Evolutionary conservation across 64 coral and sea anemone species (phyloP).

Genomic region (Stichodactyla mertensii): DNA sequence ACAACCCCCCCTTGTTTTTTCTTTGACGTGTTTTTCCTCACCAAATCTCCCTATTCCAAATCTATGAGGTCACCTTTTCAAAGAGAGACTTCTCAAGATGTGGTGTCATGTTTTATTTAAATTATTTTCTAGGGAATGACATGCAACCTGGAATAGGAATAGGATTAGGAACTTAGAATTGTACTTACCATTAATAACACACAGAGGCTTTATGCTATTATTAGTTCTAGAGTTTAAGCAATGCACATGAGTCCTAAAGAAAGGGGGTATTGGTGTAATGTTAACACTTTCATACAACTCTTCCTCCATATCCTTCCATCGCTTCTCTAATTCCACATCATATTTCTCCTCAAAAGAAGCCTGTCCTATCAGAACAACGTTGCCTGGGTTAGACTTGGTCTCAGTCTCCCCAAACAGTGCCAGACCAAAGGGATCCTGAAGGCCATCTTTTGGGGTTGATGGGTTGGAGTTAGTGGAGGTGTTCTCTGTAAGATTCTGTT

Average conservation of each 20-base stretch:
- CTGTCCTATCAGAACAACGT: constrained; percentile 47
- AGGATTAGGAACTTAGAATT: not conserved
- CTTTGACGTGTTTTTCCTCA: no score
- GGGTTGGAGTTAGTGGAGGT: not conserved
- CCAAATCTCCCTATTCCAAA: no score
- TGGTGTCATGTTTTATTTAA: no score
- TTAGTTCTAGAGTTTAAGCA: constrained; percentile 71
- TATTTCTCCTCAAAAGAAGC: constrained; percentile 83
- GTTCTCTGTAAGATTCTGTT: constrained; percentile 18
- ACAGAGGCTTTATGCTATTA: constrained; percentile 69
- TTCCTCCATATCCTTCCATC: constrained; percentile 75
- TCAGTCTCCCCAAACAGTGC: constrained; percentile 22
- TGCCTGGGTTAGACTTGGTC: not conserved
- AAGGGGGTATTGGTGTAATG: constrained; percentile 57
- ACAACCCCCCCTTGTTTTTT: no score
- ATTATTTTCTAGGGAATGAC: no score
- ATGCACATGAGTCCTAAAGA: constrained; percentile 71
- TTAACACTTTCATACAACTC: constrained; percentile 83
- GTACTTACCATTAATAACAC: constrained; percentile 81
- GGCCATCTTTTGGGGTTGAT: constrained; percentile 2
- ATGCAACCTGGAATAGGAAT: no score
- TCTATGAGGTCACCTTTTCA: no score
- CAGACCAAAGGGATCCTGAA: constrained; percentile 25
- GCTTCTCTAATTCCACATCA: constrained; percentile 32
- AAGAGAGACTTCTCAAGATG: no score